Conservation (phyloP, 1,140 invertebrate genomes). For the Samia ricini region DNA sequence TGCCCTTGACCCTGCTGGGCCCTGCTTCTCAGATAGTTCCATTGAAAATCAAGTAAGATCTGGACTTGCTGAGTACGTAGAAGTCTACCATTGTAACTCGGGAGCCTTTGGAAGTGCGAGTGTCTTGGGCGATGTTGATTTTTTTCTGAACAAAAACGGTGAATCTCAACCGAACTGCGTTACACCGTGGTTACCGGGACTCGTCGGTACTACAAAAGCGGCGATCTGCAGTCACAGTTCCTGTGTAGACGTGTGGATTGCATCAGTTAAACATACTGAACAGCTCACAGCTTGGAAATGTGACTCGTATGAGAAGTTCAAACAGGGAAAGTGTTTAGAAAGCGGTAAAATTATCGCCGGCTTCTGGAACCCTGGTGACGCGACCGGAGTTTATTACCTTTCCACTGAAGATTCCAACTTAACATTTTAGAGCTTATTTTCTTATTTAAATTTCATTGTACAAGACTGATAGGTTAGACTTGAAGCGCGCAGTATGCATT, state of each 20-base stretch:
- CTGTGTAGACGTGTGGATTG: constrained; percentile 81
- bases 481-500: too few relatives aligned
- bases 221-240: constrained; percentile 81
- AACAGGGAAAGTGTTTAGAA: constrained; percentile 42
- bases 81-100: constrained; percentile 87
- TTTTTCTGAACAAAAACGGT: constrained; percentile 89
- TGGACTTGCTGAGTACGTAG: constrained; percentile 81
- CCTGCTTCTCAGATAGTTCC: constrained; percentile 79
- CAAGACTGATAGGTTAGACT: too few relatives aligned
- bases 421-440: neutral
- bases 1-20: constrained; percentile 85
- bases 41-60: constrained; percentile 77
- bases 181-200: constrained; percentile 68
- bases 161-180: constrained; percentile 73
- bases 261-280: constrained; percentile 75
- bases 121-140: constrained; percentile 83
- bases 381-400: constrained; percentile 60
- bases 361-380: constrained; percentile 66
- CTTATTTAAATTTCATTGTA: too few relatives aligned
- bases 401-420: constrained; percentile 45
- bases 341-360: constrained; percentile 60
- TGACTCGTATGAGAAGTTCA: constrained; percentile 56
- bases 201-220: constrained; percentile 63
- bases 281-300: constrained; percentile 58
- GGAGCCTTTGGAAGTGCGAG: constrained; percentile 83